These are phyloP conservation scores for Trypoxylus dichotomus DNA, from an alignment of 1,140 invertebrate species.

Conservation along the genomic window DNA sequence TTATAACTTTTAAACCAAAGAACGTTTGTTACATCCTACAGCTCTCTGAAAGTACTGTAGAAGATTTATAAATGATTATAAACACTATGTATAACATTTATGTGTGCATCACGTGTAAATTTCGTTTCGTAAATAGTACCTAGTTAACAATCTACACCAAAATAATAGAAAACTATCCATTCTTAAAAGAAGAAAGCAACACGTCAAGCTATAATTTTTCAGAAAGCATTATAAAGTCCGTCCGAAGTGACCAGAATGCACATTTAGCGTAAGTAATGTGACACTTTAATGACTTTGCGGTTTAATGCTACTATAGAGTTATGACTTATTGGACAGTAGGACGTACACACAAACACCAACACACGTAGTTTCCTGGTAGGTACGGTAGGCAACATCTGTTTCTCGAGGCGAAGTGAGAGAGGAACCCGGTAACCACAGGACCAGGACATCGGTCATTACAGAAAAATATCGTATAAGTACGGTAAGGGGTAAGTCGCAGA, in stretches of 20 bases:
- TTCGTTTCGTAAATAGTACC: too few relatives aligned
- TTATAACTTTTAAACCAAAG: too few relatives aligned
- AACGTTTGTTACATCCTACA: too few relatives aligned
- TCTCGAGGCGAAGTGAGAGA: background rate
- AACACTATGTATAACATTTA: too few relatives aligned
- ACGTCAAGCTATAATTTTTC: constrained; percentile 12
- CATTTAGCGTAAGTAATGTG: constrained; percentile 26
- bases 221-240: background rate
- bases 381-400: constrained; percentile 36
- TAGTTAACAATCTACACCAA: too few relatives aligned
- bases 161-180: too few relatives aligned
- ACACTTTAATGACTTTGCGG: constrained; percentile 30
- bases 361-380: background rate
- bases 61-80: too few relatives aligned
- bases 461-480: constrained; percentile 40
- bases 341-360: background rate
- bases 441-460: constrained; percentile 37
- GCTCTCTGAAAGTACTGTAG: too few relatives aligned
- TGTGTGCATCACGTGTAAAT: too few relatives aligned
- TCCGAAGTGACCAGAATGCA: constrained; percentile 15
- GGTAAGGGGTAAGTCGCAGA: constrained; percentile 39
- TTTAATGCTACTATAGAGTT: constrained; percentile 26
- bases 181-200: background rate
- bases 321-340: constrained; percentile 29
- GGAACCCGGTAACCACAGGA: constrained; percentile 27